Percentiles rank a stretch among this genome's conserved stretches.
Conservation (phyloP, 2,113 vertebrate genomes). For the Ceratotherium simum region DNA sequence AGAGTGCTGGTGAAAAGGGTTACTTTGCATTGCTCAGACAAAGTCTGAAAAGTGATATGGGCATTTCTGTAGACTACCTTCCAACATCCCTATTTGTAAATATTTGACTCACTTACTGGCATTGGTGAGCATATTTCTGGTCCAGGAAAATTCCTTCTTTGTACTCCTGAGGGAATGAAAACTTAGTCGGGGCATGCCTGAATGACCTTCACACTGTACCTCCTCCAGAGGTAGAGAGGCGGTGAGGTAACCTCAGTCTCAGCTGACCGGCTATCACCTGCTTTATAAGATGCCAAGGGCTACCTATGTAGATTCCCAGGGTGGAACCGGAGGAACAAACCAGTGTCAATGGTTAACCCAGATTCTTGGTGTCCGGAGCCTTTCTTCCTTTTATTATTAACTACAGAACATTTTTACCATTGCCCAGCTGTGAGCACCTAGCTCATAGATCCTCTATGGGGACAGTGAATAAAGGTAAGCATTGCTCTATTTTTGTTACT, state of each 20-base stretch:
- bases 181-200: conserved; percentile 2
- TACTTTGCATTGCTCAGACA: neutral
- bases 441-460: conserved; percentile 52
- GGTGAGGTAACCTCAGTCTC: conserved; percentile 16
- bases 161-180: neutral
- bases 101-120: conserved; percentile 78
- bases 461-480: conserved; percentile 84
- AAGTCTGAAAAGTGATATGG: neutral
- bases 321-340: conserved; percentile 74
- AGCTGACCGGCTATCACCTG: conserved; percentile 26
- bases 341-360: conserved; percentile 90
- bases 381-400: conserved; percentile 84
- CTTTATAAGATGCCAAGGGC: conserved; percentile 76
- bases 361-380: conserved; percentile 70
- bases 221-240: neutral
- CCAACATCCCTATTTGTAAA: conserved; percentile 66
- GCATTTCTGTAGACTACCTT: neutral
- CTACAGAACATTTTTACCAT: conserved; percentile 73
- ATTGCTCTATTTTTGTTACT: conserved; percentile 59
- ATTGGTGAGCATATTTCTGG: conserved; percentile 60
- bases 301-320: conserved; percentile 75
- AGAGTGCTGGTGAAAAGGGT: neutral
- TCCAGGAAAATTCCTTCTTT: conserved; percentile 72
- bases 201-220: conserved; percentile 68
- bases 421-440: conserved; percentile 63